phyloP scores from a whole-genome alignment of 2,888 invertebrate species.

The Rhingia rostrata region DNA sequence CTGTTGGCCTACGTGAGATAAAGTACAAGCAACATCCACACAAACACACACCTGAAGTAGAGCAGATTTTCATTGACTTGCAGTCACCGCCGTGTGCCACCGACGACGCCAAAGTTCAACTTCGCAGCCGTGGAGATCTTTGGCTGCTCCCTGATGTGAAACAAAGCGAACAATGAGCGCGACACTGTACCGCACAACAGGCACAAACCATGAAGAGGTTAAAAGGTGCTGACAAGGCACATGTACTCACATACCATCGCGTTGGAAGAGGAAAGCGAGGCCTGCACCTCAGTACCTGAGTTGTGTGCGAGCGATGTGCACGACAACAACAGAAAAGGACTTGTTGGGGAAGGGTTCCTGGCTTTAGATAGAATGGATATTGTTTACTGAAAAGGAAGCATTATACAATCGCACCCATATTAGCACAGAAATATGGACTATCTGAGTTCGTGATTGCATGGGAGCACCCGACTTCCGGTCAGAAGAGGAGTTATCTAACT shows the following conservation, averaged over 20 bases:
- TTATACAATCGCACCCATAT: constrained; percentile 46
- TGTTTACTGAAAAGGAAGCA: constrained; percentile 49
- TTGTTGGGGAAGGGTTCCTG: constrained; percentile 11
- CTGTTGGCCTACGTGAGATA: constrained; percentile 12
- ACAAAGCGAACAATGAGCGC: constrained; percentile 25
- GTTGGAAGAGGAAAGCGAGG: constrained; percentile 56
- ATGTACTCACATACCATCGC: constrained; percentile 61
- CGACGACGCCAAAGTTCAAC: constrained; percentile 34
- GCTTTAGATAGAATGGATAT: constrained; percentile 30
- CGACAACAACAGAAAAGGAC: constrained; percentile 44
- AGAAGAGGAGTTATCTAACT: constrained; percentile 19
- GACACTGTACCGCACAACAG: constrained; percentile 22
- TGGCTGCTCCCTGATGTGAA: constrained; percentile 9
- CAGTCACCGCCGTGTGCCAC: neutral
- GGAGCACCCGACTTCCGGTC: constrained; percentile 19
- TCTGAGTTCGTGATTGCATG: constrained; percentile 29
- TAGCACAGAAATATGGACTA: constrained; percentile 1
- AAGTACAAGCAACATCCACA: constrained; percentile 39
- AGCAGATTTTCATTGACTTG: constrained; percentile 44
- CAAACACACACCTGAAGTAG: constrained; percentile 62
- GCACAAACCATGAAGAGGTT: constrained; percentile 56
- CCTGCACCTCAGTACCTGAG: constrained; percentile 2
- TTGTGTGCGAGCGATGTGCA: constrained; percentile 14
- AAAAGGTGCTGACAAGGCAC: constrained; percentile 72
- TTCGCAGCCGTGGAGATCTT: constrained; percentile 48